phyloP scores from a whole-genome alignment of 2,797 vertebrate genomes.

The Tamandua tetradactyla region DNA sequence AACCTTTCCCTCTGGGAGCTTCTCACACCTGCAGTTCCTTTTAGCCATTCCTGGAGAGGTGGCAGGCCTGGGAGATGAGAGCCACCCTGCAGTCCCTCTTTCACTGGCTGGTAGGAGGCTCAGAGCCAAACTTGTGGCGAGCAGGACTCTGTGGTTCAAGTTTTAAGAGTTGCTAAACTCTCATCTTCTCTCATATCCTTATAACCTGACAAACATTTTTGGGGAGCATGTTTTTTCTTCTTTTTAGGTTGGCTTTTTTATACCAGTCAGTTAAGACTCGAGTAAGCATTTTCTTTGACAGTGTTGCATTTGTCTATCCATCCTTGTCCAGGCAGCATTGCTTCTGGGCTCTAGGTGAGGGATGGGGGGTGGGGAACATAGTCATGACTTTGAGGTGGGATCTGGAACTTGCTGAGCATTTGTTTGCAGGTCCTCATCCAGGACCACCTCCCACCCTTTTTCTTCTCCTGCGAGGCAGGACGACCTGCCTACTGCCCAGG shows the following conservation, averaged over 20 bases:
- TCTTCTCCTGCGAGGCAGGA: background rate
- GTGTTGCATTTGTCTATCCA: background rate
- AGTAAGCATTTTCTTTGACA: background rate
- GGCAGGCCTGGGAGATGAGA: background rate
- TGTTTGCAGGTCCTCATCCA: background rate
- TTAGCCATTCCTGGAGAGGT: background rate
- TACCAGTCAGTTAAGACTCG: background rate
- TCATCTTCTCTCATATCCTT: background rate
- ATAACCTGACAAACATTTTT: background rate
- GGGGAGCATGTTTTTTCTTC: background rate
- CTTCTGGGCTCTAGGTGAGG: background rate
- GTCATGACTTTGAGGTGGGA: background rate
- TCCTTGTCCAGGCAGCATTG: background rate
- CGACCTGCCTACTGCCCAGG: background rate
- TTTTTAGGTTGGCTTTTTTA: background rate
- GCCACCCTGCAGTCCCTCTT: background rate
- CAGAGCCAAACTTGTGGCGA: background rate
- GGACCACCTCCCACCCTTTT: fast-evolving
- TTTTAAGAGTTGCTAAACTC: background rate
- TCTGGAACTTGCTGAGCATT: background rate
- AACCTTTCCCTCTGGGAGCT: background rate
- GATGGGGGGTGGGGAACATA: background rate
- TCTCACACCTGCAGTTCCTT: background rate
- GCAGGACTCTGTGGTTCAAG: background rate
- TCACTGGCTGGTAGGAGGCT: background rate